Evolutionary conservation across 2,113 vertebrate species (phyloP).

Genomic region (Promerops cafer): DNA sequence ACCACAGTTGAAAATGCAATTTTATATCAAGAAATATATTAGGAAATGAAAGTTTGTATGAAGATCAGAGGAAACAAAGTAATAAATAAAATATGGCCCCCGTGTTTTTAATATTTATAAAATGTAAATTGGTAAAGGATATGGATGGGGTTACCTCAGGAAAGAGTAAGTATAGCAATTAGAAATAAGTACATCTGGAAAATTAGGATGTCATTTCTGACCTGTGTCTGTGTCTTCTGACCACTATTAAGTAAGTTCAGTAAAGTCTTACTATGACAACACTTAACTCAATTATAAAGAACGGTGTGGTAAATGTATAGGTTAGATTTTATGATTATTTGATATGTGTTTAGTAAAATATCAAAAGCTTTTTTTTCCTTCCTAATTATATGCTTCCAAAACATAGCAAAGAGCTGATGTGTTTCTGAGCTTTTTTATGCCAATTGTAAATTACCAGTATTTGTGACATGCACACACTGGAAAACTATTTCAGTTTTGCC

Average conservation of each 20-base stretch:
- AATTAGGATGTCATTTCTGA: neutral
- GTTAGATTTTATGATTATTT: neutral
- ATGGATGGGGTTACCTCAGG: neutral
- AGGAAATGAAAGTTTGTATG: neutral
- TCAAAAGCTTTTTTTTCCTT: neutral
- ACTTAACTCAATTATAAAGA: neutral
- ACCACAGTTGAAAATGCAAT: neutral
- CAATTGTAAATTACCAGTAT: neutral
- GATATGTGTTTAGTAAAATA: neutral
- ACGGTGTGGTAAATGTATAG: neutral
- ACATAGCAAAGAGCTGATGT: neutral
- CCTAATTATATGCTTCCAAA: neutral
- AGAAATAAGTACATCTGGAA: neutral
- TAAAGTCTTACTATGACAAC: neutral
- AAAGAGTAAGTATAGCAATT: neutral
- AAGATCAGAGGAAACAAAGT: neutral
- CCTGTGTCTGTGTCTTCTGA: neutral
- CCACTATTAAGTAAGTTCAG: neutral
- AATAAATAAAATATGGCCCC: neutral
- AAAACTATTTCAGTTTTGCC: neutral
- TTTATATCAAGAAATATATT: neutral
- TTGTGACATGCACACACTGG: neutral
- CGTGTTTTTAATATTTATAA: neutral
- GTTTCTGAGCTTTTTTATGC: neutral
- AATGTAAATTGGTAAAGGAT: neutral